phyloP scores from a whole-genome alignment of 2,888 invertebrate species.

The Ernsta delagoae region DNA sequence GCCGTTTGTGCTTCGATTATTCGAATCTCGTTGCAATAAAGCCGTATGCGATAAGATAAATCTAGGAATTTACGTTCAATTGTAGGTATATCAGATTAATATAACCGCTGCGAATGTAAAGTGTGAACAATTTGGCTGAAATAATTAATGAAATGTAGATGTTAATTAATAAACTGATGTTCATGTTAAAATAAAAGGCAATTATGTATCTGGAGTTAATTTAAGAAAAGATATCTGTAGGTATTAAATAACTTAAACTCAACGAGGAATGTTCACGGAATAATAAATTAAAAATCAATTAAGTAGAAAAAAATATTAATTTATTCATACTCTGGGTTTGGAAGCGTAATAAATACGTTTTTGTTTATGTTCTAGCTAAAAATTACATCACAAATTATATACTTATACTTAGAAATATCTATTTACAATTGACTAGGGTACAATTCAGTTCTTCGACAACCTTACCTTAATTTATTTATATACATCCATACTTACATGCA shows the following conservation, averaged over 20 bases:
- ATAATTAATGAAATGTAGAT: no score
- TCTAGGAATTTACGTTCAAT: background rate
- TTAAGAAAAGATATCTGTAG: no score
- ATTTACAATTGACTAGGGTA: conserved; percentile 85
- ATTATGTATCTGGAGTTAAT: no score
- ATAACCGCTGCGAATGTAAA: conserved; percentile 13
- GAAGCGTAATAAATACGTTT: conserved; percentile 85
- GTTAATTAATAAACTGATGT: no score
- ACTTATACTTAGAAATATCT: conserved; percentile 67
- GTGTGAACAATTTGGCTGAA: background rate
- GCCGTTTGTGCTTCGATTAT: conserved; percentile 69
- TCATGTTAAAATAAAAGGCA: no score
- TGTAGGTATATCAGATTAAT: background rate
- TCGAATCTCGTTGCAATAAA: conserved; percentile 56
- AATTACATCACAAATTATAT: conserved; percentile 82
- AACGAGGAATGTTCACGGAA: conserved; percentile 5
- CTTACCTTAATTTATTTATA: conserved; percentile 59
- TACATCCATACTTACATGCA: conserved; percentile 54
- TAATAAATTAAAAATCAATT: conserved; percentile 59
- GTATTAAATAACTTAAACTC: no score
- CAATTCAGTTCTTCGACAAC: conserved; percentile 82
- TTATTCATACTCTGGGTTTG: conserved; percentile 82
- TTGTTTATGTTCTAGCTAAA: conserved; percentile 78
- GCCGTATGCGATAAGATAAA: conserved; percentile 37
- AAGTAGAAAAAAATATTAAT: conserved; percentile 81